Evolutionary conservation across 2,888 invertebrate genomes (phyloP).

Genomic region (Caenorhabditis sp.): DNA sequence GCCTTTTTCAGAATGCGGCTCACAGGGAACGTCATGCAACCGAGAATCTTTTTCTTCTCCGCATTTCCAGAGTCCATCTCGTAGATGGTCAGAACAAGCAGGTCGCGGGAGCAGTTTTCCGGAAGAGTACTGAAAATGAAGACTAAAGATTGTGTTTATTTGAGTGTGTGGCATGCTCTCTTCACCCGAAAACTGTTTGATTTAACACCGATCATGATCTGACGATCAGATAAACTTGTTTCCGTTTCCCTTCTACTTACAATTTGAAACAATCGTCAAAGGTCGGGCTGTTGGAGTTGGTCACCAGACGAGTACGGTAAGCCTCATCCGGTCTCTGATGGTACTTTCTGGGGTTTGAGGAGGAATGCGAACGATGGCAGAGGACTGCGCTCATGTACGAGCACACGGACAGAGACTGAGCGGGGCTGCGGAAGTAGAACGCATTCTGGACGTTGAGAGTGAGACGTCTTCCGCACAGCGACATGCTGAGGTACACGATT

Average conservation of each 20-base stretch:
- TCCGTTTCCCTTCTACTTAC: conserved; percentile 36
- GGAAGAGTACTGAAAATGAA: conserved; percentile 50
- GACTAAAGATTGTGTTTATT: too few relatives aligned
- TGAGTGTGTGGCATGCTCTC: background rate
- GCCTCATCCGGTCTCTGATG: conserved; percentile 28
- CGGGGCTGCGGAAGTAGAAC: conserved; percentile 60
- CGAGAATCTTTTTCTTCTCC: conserved; percentile 63
- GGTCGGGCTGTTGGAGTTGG: conserved; percentile 58
- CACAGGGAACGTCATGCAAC: conserved; percentile 73
- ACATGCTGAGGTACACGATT: conserved; percentile 65
- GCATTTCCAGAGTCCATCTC: conserved; percentile 44
- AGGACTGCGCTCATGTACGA: conserved; percentile 51
- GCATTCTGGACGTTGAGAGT: conserved; percentile 60
- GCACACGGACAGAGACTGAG: conserved; percentile 35
- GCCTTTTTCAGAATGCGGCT: conserved; percentile 61
- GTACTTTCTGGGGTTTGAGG: conserved; percentile 1
- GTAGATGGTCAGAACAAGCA: conserved; percentile 58
- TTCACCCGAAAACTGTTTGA: background rate
- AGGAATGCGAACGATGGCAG: conserved; percentile 3
- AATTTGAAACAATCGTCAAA: conserved; percentile 66
- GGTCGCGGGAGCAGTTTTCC: conserved; percentile 55
- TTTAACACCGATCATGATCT: conserved; percentile 3
- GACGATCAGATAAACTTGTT: conserved; percentile 20
- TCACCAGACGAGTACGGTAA: conserved; percentile 57
- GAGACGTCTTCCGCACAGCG: conserved; percentile 58